These are phyloP conservation scores for Notothenia coriiceps DNA, from an alignment of 2,113 vertebrate genomes.

Conservation along the genomic window DNA sequence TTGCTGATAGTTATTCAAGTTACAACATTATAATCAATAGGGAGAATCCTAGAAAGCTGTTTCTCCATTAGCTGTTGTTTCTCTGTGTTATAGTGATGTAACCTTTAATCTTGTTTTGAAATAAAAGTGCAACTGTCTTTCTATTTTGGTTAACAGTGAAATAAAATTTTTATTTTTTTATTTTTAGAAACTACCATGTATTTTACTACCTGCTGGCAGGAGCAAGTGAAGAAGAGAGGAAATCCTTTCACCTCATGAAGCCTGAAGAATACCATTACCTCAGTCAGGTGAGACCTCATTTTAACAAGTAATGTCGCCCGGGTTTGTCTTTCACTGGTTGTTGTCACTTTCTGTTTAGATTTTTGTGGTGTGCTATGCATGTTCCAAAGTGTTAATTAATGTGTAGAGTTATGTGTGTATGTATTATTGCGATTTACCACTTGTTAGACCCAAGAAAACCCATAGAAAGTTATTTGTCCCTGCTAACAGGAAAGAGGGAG, in stretches of 20 bases:
- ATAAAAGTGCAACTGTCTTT: not conserved
- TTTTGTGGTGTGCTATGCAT: not conserved
- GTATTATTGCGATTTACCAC: constrained; percentile 16
- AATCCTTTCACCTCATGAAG: constrained; percentile 93
- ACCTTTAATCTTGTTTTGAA: not conserved
- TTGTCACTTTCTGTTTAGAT: not conserved
- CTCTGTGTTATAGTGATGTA: not conserved
- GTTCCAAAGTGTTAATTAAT: not conserved
- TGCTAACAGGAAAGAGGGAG: constrained; percentile 61
- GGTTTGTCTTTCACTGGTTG: not conserved
- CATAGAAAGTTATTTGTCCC: constrained; percentile 23
- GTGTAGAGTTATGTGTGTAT: constrained; percentile 2
- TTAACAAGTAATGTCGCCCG: not conserved
- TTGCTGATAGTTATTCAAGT: too few species aligned
- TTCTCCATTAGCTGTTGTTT: not conserved
- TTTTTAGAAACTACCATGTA: constrained; percentile 97
- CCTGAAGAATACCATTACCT: constrained; percentile 99
- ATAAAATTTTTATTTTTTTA: not conserved
- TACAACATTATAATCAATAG: not conserved
- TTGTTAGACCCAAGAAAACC: constrained; percentile 5
- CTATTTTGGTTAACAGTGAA: not conserved
- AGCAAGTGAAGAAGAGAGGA: constrained; percentile 94
- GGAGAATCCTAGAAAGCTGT: not conserved
- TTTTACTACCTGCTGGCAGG: constrained; percentile 99
- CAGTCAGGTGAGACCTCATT: constrained; percentile 89